Evolutionary conservation across 2,888 invertebrate species (phyloP), one percentile per base, ranked within the genome.

Genomic region (Fragum whitleyi): DNA sequence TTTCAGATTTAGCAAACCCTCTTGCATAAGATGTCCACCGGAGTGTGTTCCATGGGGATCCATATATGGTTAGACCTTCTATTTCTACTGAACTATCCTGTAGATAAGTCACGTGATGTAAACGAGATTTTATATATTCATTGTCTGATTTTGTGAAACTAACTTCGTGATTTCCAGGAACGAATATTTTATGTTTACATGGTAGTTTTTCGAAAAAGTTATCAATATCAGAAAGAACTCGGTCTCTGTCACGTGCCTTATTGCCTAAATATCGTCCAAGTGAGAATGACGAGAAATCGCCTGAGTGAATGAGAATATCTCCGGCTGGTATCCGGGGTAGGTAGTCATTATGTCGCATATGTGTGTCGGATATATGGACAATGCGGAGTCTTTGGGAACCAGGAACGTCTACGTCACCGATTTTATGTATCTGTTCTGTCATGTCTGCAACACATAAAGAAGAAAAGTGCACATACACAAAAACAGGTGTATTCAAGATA

Each of bases 351-450:
- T 92, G 91, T 19, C 77, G 62, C 79, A 88, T 74, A 55, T 92
- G 92, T 11, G 92, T 92, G 81, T 92, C 92, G 0, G 92, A 92
- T 42, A 92, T 90, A 76, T 92, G 92, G 7, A 92, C 91, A 2
- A 92, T 85, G 16, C 92, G 85, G 0, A 90, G 65, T 36, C 59
- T 61, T 57, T 61, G 82, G 21, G 72, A 62, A n/a, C 61, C 72
- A 16, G 32, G 16, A 26, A 55, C 32, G 1, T 81, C 79, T 19
- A 78, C 57, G 51, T 77, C 74, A 16, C 87, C 87, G 55, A 85
- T 69, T 23, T 65, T 23, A 53, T 79, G 71, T 19, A 84, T 68
- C 26, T 65, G 5, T 14, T 36, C 26, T 14, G 65, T 36, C 65
- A 65, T 65, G 11, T 42, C 65, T 65, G 65, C 6, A 42, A 65